Conservation (phyloP, 2,888 invertebrate species). For the Sinotaia quadrata region DNA sequence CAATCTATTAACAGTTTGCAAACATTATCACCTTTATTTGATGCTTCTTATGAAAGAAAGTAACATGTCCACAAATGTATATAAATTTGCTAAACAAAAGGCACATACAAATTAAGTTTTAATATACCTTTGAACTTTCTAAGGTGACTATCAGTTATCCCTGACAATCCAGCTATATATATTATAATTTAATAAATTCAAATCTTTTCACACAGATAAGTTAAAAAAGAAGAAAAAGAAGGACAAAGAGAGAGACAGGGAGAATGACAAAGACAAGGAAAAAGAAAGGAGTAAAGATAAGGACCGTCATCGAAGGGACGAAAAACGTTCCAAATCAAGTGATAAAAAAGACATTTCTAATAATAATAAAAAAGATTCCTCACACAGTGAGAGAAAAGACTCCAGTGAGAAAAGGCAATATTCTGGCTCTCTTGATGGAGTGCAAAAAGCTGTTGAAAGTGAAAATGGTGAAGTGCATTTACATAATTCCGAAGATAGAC, state of each 20-base stretch:
- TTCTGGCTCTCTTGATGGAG: slow-evolving; percentile 17
- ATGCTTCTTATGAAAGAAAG: no score
- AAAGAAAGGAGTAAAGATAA: slow-evolving; percentile 70
- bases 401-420: slow-evolving; percentile 6
- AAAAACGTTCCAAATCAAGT: slow-evolving; percentile 22
- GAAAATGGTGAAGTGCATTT: slow-evolving; percentile 19
- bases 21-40: no score
- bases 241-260: slow-evolving; percentile 45
- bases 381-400: slow-evolving; percentile 26
- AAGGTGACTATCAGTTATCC: no score
- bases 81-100: no score
- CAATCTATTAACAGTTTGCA: no score
- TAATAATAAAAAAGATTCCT: slow-evolving; percentile 38
- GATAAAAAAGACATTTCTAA: slow-evolving; percentile 28
- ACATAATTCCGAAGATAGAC: slow-evolving; percentile 19
- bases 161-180: no score
- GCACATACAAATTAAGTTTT: no score
- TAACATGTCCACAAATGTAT: no score
- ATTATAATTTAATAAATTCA: background rate
- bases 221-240: slow-evolving; percentile 52
- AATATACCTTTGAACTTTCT: no score
- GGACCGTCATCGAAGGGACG: slow-evolving; percentile 27
- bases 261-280: slow-evolving; percentile 39
- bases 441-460: slow-evolving; percentile 18
- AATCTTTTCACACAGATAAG: slow-evolving; percentile 38